Evolutionary conservation across 2,888 invertebrate species (phyloP).

Genomic region (Erpobdella octoculata): DNA sequence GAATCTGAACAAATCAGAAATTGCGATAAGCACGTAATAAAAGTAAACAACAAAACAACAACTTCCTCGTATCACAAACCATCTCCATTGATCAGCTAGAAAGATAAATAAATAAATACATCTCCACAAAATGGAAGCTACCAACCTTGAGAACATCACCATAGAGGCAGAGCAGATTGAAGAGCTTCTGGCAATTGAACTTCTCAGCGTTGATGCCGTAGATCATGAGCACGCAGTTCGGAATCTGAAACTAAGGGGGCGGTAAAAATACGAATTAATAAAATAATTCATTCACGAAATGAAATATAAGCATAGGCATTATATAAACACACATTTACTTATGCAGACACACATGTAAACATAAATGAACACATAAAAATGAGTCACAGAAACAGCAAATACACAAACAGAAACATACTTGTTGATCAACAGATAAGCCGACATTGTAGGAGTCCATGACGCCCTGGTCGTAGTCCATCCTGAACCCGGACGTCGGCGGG

Average conservation of each 20-base stretch:
- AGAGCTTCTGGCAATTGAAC: conserved; percentile 88
- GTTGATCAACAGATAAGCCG: background rate
- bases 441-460: background rate
- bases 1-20: conserved; percentile 60
- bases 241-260: conserved; percentile 27
- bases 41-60: no score
- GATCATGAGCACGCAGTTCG: conserved; percentile 83
- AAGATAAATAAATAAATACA: background rate
- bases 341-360: no score
- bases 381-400: background rate
- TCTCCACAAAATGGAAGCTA: background rate
- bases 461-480: background rate
- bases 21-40: no score
- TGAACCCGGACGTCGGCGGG: background rate
- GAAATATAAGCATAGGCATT: no score
- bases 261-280: no score
- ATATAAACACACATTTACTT: no score
- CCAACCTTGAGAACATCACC: conserved; percentile 92
- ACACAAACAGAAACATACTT: background rate
- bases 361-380: background rate
- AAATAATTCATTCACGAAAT: no score
- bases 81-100: no score
- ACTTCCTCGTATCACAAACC: background rate
- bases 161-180: conserved; percentile 95
- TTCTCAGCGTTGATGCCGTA: conserved; percentile 88